These are phyloP conservation scores for Sclerodermus sp. DNA, from an alignment of 2,888 invertebrate species.

Conservation along the genomic window DNA sequence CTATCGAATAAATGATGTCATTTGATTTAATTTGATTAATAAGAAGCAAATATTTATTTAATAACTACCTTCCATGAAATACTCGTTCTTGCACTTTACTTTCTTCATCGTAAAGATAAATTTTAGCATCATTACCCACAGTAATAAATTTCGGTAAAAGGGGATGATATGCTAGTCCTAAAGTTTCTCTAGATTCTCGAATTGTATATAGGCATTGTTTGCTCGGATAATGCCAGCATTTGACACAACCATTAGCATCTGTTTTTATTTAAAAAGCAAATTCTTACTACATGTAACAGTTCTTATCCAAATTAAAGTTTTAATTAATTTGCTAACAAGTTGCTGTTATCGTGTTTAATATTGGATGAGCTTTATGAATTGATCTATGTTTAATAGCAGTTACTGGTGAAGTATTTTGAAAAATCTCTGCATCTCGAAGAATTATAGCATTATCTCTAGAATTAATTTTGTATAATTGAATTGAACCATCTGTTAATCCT, in stretches of 20 bases:
- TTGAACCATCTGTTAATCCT: conserved; percentile 65
- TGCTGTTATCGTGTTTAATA: conserved; percentile 62
- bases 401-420: conserved; percentile 62
- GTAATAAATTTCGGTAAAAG: conserved; percentile 63
- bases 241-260: conserved; percentile 71
- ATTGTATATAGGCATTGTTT: conserved; percentile 68
- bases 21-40: conserved; percentile 1
- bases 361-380: conserved; percentile 64
- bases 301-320: not conserved
- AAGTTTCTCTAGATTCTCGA: conserved; percentile 67
- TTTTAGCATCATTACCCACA: conserved; percentile 66
- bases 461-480: conserved; percentile 62
- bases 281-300: not conserved
- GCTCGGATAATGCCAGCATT: conserved; percentile 71
- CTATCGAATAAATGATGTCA: conserved; percentile 41
- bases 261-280: not conserved
- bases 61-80: conserved; percentile 63
- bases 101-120: conserved; percentile 72
- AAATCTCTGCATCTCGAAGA: conserved; percentile 63
- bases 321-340: conserved; percentile 60
- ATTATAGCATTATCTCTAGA: conserved; percentile 59
- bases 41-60: not conserved
- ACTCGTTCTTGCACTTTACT: conserved; percentile 67
- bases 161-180: conserved; percentile 67
- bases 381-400: conserved; percentile 67